Base-by-base conservation (phyloP, 2,797 vertebrate species). In the Squalus acanthias region DNA sequence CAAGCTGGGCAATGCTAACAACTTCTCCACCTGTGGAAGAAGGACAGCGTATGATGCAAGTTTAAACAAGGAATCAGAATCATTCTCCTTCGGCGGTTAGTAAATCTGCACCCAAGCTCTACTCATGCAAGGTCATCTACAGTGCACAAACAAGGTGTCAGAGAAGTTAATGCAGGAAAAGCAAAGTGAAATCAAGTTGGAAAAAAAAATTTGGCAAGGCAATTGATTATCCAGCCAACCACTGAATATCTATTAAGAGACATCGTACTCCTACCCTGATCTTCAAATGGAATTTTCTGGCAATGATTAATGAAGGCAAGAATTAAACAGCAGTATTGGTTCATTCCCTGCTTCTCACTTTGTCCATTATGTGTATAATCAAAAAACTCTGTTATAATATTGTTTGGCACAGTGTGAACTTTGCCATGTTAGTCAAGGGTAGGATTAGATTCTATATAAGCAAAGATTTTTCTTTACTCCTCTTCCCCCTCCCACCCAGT, bases 1-100 rank as follows among this genome's bases (percentile, higher is more conserved):
- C 98, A 97, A 99, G 97, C 97, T 99, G 99, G 96, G 98, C 98
- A 96, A 99, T 98, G 98, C 99, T 99, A 97, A 99, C 98, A 97
- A 98, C 98, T 96, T 99, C 99, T 96, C 98, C 98, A 98, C 98
- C 99, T 99, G 98, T 87, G 97, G 96, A 5, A 85, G 97, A 97
- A 96, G 96, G 96, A 97, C 96, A 97, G 0, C 5, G 24, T 24
- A 33, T 7, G 29, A 50, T 96, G 96, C 74, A 65, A 72, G 67
- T 76, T 60, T 12, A 6, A n/a, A 29, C 50, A n/a, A 96, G 96
- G 97, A 96, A 24, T 6, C 96, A 96, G 96, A 92, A 69, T 39
- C 60, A 13, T 15, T 69, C 46, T 60, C 12, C 26, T 13, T 89
- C 96, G 70, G 94, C 96, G 96, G 97, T 98, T 98, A 98, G 98